A percentile compares a stretch with the other conserved stretches of the same genome.
phyloP scores from a whole-genome alignment of 2,797 vertebrate genomes.

The Sciaenops ocellatus region DNA sequence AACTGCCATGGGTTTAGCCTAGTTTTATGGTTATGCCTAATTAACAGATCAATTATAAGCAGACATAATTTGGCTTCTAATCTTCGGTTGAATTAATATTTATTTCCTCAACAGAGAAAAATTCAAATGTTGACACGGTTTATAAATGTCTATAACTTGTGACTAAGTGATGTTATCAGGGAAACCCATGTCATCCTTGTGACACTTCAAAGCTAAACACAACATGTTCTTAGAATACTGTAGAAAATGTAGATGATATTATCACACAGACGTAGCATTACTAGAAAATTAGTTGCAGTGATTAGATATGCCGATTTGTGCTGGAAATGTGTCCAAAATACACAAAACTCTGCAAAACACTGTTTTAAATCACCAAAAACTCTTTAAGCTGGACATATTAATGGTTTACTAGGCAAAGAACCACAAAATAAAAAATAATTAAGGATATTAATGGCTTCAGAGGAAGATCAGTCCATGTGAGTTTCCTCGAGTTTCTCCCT shows the following conservation, averaged over 20 bases:
- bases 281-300: neutral
- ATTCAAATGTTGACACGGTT: neutral
- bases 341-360: neutral
- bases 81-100: neutral
- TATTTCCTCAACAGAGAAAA: neutral
- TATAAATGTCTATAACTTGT: no score
- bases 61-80: neutral
- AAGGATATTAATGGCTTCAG: neutral
- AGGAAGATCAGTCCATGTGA: neutral
- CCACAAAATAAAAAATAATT: neutral
- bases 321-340: neutral
- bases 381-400: neutral
- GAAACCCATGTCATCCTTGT: neutral
- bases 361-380: neutral
- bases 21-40: constrained; percentile 3
- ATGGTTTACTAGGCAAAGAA: neutral
- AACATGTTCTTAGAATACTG: neutral
- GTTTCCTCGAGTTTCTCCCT: constrained; percentile 10
- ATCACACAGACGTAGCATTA: neutral
- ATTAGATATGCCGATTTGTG: constrained; percentile 16
- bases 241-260: neutral
- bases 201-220: neutral
- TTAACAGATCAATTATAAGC: neutral
- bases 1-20: constrained; percentile 40
- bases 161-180: neutral